Conservation (phyloP, 2,113 vertebrate species). For the Thunnus maccoyii region DNA sequence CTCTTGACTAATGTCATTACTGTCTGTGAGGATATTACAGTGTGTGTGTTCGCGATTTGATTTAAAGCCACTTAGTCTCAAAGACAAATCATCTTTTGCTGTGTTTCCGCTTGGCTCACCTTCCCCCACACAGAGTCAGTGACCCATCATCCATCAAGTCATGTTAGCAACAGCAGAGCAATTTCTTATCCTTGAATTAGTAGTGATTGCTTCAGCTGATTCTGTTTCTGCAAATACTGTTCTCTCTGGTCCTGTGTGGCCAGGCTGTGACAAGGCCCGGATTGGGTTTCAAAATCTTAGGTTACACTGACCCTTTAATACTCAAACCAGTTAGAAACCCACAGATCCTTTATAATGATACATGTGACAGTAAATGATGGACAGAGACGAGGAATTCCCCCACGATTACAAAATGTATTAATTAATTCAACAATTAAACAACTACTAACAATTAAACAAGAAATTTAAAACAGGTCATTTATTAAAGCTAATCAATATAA, state of each 20-base stretch:
- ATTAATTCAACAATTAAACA: too few species aligned
- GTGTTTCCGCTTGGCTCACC: slow-evolving; percentile 10
- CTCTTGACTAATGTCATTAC: not conserved
- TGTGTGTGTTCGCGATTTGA: not conserved
- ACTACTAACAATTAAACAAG: too few species aligned
- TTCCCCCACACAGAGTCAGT: not conserved
- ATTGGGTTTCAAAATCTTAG: too few species aligned
- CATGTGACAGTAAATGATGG: too few species aligned
- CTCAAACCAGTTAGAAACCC: too few species aligned
- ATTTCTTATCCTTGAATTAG: slow-evolving; percentile 12
- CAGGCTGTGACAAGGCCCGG: too few species aligned
- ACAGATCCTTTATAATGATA: too few species aligned
- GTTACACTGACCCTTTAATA: too few species aligned
- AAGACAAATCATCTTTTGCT: slow-evolving; percentile 25
- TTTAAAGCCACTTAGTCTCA: slow-evolving; percentile 24
- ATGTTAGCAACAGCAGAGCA: slow-evolving; percentile 4
- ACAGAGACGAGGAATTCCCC: too few species aligned
- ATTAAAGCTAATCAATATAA: too few species aligned
- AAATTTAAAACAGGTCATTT: too few species aligned
- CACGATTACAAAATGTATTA: too few species aligned
- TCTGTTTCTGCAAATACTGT: not conserved
- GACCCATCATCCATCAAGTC: slow-evolving; percentile 19
- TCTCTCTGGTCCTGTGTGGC: not conserved
- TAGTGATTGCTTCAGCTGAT: slow-evolving; percentile 7
- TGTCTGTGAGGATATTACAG: not conserved